Evolutionary conservation across 2,797 vertebrate genomes (phyloP).

Genomic region (Paratrypauchen microcephalus): DNA sequence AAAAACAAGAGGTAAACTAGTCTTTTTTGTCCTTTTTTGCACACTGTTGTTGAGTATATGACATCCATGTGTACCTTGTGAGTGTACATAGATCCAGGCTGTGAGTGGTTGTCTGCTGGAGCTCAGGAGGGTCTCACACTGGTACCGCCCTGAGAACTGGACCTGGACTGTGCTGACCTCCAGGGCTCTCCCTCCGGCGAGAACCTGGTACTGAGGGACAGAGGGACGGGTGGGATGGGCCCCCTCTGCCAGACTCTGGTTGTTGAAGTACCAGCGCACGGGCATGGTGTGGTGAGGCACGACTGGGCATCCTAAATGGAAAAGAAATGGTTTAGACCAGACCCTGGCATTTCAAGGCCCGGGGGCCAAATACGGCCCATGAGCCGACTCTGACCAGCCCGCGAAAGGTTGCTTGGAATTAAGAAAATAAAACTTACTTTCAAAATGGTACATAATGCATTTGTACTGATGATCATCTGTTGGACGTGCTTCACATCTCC

Average conservation of each 20-base stretch:
- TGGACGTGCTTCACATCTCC: too few species aligned
- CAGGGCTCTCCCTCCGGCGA: conserved; percentile 78
- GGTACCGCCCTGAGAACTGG: conserved; percentile 73
- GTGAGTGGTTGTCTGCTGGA: conserved; percentile 64
- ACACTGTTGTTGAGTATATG: neutral
- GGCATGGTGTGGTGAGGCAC: conserved; percentile 67
- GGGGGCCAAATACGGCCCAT: too few species aligned
- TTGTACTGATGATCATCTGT: too few species aligned
- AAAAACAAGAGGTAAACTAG: too few species aligned
- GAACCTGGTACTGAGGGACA: conserved; percentile 54
- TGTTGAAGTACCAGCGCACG: conserved; percentile 79
- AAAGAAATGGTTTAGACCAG: neutral
- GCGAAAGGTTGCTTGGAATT: too few species aligned
- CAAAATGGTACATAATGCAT: too few species aligned
- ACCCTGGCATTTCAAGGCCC: too few species aligned
- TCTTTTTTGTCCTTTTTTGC: neutral
- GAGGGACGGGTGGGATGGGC: conserved; percentile 16
- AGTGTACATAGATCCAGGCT: conserved; percentile 78
- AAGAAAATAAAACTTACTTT: too few species aligned
- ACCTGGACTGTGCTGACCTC: conserved; percentile 77
- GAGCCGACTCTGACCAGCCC: too few species aligned
- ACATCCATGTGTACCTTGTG: conserved; percentile 68
- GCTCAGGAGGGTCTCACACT: conserved; percentile 69
- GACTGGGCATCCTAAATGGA: conserved; percentile 80
- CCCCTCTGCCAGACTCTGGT: conserved; percentile 69